Evolutionary conservation across 2,113 vertebrate genomes (phyloP).

Genomic region (Phaethon lepturus): DNA sequence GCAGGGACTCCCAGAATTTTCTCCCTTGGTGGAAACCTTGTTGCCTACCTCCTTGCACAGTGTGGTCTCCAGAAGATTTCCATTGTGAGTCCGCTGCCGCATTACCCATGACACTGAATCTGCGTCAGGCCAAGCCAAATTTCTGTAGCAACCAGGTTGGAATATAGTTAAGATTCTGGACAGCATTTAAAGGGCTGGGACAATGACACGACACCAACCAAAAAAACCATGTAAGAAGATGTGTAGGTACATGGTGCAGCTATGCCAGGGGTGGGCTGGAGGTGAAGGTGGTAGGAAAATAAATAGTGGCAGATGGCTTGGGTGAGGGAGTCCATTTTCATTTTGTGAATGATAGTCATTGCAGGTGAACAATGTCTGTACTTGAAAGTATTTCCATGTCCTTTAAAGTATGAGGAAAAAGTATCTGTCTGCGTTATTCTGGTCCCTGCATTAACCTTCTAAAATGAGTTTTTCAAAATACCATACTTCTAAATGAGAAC

Average conservation of each 20-base stretch:
- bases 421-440: neutral
- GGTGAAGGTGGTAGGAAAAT: neutral
- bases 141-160: neutral
- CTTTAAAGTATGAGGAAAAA: neutral
- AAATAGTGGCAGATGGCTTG: neutral
- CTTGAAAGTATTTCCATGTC: neutral
- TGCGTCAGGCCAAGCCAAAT: neutral
- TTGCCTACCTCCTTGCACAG: neutral
- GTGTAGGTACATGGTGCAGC: neutral
- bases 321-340: neutral
- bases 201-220: too few relatives aligned
- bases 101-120: neutral
- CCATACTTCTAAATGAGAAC: neutral
- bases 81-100: neutral
- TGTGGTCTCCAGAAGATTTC: neutral
- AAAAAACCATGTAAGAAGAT: neutral
- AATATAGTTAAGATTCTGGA: neutral
- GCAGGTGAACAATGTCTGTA: neutral
- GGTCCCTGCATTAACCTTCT: neutral
- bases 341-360: neutral
- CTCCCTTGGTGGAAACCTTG: neutral
- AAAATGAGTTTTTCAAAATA: conserved; percentile 19
- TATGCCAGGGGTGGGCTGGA: neutral
- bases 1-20: neutral
- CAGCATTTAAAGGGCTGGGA: neutral